These are phyloP conservation scores for Phaethornis superciliosus DNA, from an alignment of 2,113 vertebrate genomes.

Conservation along the genomic window DNA sequence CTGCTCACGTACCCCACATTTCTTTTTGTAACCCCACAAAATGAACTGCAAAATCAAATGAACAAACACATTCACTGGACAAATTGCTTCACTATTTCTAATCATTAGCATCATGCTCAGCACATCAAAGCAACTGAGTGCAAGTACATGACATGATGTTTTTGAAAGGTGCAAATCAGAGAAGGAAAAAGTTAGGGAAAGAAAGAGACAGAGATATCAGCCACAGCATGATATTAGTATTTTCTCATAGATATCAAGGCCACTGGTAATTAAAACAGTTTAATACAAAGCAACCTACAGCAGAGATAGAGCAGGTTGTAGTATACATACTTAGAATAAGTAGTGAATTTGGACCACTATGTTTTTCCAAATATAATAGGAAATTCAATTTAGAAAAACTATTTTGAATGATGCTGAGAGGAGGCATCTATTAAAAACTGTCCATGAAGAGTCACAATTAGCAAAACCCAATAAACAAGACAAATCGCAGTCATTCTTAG, in stretches of 20 bases:
- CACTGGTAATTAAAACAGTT: slow-evolving; percentile 45
- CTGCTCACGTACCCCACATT: fast-evolving
- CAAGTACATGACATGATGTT: not conserved
- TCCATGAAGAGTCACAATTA: not conserved
- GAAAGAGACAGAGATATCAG: not conserved
- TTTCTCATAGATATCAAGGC: not conserved
- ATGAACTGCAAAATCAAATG: not conserved
- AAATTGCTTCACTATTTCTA: not conserved
- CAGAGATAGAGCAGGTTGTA: not conserved
- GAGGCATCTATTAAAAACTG: not conserved
- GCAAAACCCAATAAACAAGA: not conserved
- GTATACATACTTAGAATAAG: not conserved
- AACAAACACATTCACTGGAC: not conserved
- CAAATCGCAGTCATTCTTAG: fast-evolving
- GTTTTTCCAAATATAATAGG: not conserved
- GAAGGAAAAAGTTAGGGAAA: not conserved
- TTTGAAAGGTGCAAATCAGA: not conserved
- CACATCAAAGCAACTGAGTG: not conserved
- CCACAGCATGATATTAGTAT: not conserved
- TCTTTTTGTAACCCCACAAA: not conserved
- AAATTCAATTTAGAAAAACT: not conserved
- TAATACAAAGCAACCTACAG: not conserved
- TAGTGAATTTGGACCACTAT: not conserved
- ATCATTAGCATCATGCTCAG: not conserved
- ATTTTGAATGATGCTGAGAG: not conserved